Base-by-base conservation (phyloP, 2,797 vertebrate species). In the Australoheros facetus region DNA sequence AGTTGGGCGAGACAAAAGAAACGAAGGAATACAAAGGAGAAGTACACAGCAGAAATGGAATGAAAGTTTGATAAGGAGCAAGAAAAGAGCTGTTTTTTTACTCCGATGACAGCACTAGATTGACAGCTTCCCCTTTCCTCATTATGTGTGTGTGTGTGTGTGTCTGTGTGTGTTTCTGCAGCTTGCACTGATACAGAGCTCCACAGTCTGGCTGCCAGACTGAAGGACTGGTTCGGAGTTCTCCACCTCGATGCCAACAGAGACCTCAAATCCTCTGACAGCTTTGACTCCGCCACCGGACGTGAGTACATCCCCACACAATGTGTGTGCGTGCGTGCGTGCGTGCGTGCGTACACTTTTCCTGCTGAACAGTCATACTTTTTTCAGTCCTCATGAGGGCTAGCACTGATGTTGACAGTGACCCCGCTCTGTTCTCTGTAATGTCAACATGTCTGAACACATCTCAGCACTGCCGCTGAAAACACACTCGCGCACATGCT, bases 221-320 rank as follows among this genome's bases (percentile, higher is more conserved):
- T 99, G 79, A 99, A 99, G 84, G 97, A 98, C 87, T 99, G 98
- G 98, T 99, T 99, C 2, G 97, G 97, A 37, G 96, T 97, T 90
- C 96, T 99, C 13, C 98, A 99, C 5, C 96, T 97, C 71, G 98
- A 99, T 0, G 97, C 97, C 12, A 96, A 95, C 92, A 94, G 95
- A 92, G 95, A 96, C 86, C 93, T 95, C 73, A 95, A 94, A 89
- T 93, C 90, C 70, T 92, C 93, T 79, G 90, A 93, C 87, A 94
- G 85, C 81, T 88, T 87, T 16, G 94, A 95, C 80, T 82, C 92
- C 19, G 34, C 93, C 55, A 75, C 89, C 71, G 95, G 93, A 93
- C 95, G 95, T 96, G 87, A 95, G 95, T 91, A 85, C 70, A 82
- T 21, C 23, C 66, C 19, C 16, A 21, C 23, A 7, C 48, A 9